phyloP scores from a whole-genome alignment of 2,797 vertebrate species.

The Hydrocynus forskahlii region DNA sequence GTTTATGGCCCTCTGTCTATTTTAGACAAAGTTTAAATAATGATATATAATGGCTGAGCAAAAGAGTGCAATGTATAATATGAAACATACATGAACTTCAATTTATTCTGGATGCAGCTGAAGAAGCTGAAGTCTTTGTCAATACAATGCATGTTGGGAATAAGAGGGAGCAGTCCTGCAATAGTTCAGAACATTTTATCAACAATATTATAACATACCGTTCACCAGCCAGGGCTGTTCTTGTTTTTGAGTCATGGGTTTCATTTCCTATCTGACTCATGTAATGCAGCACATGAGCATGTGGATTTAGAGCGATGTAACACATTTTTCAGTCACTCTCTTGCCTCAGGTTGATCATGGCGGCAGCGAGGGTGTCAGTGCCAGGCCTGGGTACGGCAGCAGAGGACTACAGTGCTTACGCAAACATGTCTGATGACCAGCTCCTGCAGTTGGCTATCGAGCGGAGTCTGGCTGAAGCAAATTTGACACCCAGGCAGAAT shows the following conservation, averaged over 20 bases:
- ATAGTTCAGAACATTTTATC: too few species aligned
- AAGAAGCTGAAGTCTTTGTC: too few species aligned
- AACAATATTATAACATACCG: background rate
- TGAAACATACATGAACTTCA: too few species aligned
- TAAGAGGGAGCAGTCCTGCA: too few species aligned
- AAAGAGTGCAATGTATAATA: too few species aligned
- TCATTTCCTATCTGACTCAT: background rate
- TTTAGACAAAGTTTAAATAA: too few species aligned
- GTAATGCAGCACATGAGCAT: background rate
- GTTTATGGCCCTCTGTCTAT: too few species aligned
- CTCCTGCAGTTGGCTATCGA: slow-evolving; percentile 85
- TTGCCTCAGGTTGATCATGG: slow-evolving; percentile 40
- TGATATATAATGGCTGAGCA: too few species aligned
- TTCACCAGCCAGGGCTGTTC: background rate
- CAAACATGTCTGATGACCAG: slow-evolving; percentile 83
- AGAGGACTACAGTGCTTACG: slow-evolving; percentile 83
- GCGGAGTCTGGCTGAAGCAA: slow-evolving; percentile 75
- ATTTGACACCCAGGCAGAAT: slow-evolving; percentile 29
- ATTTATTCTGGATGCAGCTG: too few species aligned
- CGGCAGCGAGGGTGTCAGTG: slow-evolving; percentile 50
- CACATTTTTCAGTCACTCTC: background rate
- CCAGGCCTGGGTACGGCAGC: slow-evolving; percentile 60
- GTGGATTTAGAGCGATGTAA: background rate
- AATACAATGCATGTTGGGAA: too few species aligned
- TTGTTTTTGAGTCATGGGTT: background rate